Conservation (phyloP, 2,888 invertebrate genomes). For the Hemicrepidius hirtus region DNA sequence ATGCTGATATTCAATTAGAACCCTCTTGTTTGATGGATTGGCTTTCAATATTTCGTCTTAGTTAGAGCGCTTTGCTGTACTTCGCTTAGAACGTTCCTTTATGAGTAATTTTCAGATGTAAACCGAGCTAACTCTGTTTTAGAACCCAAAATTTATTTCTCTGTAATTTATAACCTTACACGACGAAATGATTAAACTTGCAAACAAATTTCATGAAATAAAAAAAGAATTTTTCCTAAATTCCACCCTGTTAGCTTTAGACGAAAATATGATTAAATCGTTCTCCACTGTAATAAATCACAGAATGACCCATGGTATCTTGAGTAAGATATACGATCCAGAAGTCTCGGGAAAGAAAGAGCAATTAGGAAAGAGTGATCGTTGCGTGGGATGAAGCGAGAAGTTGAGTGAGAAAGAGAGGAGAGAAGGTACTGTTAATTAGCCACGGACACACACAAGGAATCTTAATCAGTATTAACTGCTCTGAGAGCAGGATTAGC, state of each 20-base stretch:
- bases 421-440: slow-evolving; percentile 53
- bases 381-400: slow-evolving; percentile 24
- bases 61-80: slow-evolving; percentile 48
- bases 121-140: background rate
- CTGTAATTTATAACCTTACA: no score
- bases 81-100: slow-evolving; percentile 36
- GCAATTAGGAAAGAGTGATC: slow-evolving; percentile 47
- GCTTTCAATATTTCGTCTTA: slow-evolving; percentile 52
- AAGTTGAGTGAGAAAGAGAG: slow-evolving; percentile 19
- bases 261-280: slow-evolving; percentile 42
- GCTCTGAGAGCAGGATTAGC: slow-evolving; percentile 48
- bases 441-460: slow-evolving; percentile 57
- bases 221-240: background rate
- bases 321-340: slow-evolving; percentile 51
- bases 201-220: no score
- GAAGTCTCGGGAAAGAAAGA: slow-evolving; percentile 37
- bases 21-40: slow-evolving; percentile 56
- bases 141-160: background rate
- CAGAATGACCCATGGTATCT: slow-evolving; percentile 41
- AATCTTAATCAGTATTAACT: slow-evolving; percentile 57
- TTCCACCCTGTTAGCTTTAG: background rate
- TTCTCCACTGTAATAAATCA: slow-evolving; percentile 48
- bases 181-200: no score
- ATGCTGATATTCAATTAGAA: slow-evolving; percentile 54
- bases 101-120: slow-evolving; percentile 1